phyloP scores from a whole-genome alignment of 1,140 invertebrate genomes.

The Sipha flava region DNA sequence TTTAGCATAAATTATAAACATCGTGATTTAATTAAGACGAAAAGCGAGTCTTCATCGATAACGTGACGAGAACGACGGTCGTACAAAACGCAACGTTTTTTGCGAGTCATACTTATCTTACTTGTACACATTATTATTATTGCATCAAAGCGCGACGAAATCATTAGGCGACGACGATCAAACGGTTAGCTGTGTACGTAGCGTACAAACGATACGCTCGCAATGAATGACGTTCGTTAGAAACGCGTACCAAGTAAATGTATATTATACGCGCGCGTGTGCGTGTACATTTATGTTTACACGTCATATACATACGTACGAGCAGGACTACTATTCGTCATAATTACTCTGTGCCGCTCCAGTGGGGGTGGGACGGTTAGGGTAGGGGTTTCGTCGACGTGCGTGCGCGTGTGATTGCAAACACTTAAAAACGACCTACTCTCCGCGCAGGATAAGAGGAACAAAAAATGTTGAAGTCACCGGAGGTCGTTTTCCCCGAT shows the following conservation, averaged over 20 bases:
- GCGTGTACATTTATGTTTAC: too few relatives aligned
- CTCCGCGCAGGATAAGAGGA: too few relatives aligned
- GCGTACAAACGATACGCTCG: neutral
- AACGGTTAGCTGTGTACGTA: neutral
- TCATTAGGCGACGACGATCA: slow-evolving; percentile 19
- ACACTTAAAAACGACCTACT: neutral
- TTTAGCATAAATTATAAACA: too few relatives aligned
- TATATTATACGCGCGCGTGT: neutral
- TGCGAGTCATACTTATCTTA: neutral
- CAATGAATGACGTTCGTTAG: slow-evolving; percentile 20
- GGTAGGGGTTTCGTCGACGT: too few relatives aligned
- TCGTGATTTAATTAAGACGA: too few relatives aligned
- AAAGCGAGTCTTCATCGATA: too few relatives aligned
- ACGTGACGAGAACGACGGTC: too few relatives aligned
- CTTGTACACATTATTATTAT: neutral
- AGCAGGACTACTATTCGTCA: slow-evolving; percentile 1
- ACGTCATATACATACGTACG: neutral
- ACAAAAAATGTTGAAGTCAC: neutral
- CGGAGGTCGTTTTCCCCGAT: neutral
- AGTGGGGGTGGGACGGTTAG: too few relatives aligned
- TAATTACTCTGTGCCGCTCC: neutral
- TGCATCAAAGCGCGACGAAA: slow-evolving; percentile 3
- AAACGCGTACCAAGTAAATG: neutral
- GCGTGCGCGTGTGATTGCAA: too few relatives aligned
- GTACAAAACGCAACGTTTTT: too few relatives aligned